Base-by-base conservation (phyloP, 2,888 invertebrate genomes). In the Ichneumoninae sp. region DNA sequence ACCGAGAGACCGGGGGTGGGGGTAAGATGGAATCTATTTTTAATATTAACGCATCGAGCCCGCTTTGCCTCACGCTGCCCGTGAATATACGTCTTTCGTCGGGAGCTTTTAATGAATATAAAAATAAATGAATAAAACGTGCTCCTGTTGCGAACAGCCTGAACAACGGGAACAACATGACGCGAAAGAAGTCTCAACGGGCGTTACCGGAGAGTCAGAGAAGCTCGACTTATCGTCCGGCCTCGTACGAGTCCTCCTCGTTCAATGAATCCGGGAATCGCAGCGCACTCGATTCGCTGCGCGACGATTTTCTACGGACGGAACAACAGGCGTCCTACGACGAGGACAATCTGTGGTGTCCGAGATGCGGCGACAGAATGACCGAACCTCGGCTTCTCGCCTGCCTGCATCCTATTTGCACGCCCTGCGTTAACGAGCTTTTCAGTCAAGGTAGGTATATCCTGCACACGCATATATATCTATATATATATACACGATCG, bases 331-430 rank as follows among this genome's bases (percentile, higher is more conserved):
- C 22, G n/a, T 30, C 33, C 7, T 52, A 69, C 47, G 80, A 81
- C 19, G 77, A 87, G n/a, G 86, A 88, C 19, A 83, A 87, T 26
- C 65, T 85, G 1, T 87, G 87, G 86, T 93, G 93, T 86, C 93
- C 92, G 19, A 88, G 91, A 85, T 93, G 93, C 78, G 88, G 87
- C 36, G 85, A 87, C 76, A 88, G 88, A 16, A 93, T 93, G 93
- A 90, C 92, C 22, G 93, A 93, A 66, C 93, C 93, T 1, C 88
- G 92, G 73, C 85, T 93, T 16, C 90, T 93, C 54, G 90, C 92
- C 57, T 93, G 93, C 66, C 87, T 93, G 5, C 93, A 93, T 87
- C 90, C 92, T 4, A 91, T 93, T 40, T 93, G 93, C 81, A 89
- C 88, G 4, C 82, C 87, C 4, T 93, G 93, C 84, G 89, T 93